A percentile compares a stretch with the other conserved stretches of the same genome.
Conservation (phyloP, 2,113 vertebrate genomes). For the Ictalurus punctatus region DNA sequence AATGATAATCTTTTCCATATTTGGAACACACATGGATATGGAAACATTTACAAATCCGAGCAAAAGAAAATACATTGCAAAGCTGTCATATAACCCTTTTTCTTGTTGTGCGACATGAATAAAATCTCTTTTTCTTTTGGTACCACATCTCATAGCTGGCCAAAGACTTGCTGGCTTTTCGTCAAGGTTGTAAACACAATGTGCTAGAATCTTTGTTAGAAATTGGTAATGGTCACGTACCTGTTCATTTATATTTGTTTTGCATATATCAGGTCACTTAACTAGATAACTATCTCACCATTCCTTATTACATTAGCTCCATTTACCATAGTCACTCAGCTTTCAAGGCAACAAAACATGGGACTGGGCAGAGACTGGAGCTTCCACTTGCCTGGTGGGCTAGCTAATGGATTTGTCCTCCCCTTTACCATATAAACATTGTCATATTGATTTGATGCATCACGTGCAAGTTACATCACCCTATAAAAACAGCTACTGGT, state of each 20-base stretch:
- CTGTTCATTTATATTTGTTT: background rate
- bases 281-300: background rate
- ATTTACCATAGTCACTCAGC: background rate
- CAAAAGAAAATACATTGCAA: background rate
- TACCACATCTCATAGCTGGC: background rate
- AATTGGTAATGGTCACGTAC: background rate
- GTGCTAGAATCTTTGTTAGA: background rate
- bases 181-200: background rate
- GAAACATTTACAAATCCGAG: background rate
- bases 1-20: background rate
- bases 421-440: background rate
- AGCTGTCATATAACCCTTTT: background rate
- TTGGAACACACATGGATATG: background rate
- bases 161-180: background rate
- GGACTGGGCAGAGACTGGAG: background rate
- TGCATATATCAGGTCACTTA: background rate
- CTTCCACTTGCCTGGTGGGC: background rate
- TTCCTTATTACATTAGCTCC: background rate
- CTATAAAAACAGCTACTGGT: background rate
- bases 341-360: background rate
- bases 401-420: background rate
- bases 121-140: background rate
- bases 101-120: background rate
- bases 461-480: background rate
- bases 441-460: background rate